Evolutionary conservation across 2,113 vertebrate genomes (phyloP).

Genomic region (Paramormyrops kingsleyae): DNA sequence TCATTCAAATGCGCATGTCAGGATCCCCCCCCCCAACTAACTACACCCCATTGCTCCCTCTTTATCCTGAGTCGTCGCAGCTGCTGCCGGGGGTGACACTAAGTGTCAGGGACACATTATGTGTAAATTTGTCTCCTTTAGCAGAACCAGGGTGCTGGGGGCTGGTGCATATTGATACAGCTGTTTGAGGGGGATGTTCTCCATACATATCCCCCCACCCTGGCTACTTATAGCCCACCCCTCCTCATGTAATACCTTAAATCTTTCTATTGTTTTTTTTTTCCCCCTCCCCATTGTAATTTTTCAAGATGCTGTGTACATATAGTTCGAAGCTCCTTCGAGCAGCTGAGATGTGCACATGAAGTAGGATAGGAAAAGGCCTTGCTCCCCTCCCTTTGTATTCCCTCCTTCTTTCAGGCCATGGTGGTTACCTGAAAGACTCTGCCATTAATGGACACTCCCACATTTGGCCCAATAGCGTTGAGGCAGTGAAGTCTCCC

Average conservation of each 20-base stretch:
- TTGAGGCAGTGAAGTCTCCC: not conserved
- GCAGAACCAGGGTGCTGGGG: constrained; percentile 48
- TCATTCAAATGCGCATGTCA: constrained; percentile 65
- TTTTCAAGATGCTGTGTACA: not conserved
- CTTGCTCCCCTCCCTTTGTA: not conserved
- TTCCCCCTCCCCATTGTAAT: not conserved
- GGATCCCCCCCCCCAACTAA: constrained; percentile 37
- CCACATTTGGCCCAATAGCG: not conserved
- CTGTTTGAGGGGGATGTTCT: constrained; percentile 51
- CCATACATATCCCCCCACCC: constrained; percentile 34
- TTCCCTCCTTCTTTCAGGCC: not conserved
- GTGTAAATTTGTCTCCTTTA: constrained; percentile 62
- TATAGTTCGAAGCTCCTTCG: not conserved
- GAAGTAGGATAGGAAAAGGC: not conserved
- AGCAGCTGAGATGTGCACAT: not conserved
- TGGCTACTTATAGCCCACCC: not conserved
- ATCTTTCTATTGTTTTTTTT: not conserved
- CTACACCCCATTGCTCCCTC: constrained; percentile 21
- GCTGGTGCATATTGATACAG: constrained; percentile 46
- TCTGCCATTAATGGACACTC: not conserved
- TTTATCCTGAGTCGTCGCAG: constrained; percentile 54
- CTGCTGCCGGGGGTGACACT: constrained; percentile 63
- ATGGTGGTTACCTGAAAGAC: not conserved
- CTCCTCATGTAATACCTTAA: not conserved
- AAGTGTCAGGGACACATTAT: constrained; percentile 60